A percentile compares a stretch with the other conserved stretches of the same genome.
Conservation (phyloP, 1,140 invertebrate genomes). For the Monochamus saltuarius region DNA sequence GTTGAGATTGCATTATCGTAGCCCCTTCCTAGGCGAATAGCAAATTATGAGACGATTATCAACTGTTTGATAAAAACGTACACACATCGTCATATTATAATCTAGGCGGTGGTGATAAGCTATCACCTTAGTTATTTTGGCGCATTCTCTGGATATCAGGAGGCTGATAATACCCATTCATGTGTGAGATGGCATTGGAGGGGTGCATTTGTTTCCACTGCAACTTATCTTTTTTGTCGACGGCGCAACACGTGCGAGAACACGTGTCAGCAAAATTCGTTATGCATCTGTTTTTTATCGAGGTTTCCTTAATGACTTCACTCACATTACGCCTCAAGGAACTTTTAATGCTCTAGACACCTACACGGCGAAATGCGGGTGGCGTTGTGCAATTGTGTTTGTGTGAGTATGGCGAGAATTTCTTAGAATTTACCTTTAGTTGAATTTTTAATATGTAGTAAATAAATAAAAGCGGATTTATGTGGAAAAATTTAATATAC, state of each 20-base stretch:
- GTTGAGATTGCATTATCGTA: conserved; percentile 18
- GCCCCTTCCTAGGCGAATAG: conserved; percentile 19
- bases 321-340: conserved; percentile 1
- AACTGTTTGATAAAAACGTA: conserved; percentile 20
- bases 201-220: conserved; percentile 11
- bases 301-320: not conserved
- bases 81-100: conserved; percentile 17
- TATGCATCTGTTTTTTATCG: conserved; percentile 12
- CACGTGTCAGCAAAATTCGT: conserved; percentile 13
- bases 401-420: too few relatives aligned
- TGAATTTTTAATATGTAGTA: too few relatives aligned
- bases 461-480: too few relatives aligned
- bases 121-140: conserved; percentile 23
- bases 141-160: conserved; percentile 15
- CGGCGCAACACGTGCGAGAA: conserved; percentile 4
- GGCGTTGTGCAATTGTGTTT: too few relatives aligned
- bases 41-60: conserved; percentile 21
- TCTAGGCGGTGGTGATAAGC: conserved; percentile 14
- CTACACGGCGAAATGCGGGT: not conserved
- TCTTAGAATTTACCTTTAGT: too few relatives aligned
- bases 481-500: too few relatives aligned
- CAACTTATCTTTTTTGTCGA: conserved; percentile 10
- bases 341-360: conserved; percentile 7
- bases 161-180: conserved; percentile 19
- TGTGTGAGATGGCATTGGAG: conserved; percentile 11